Percentiles rank a stretch among this genome's conserved stretches.
Evolutionary conservation across 2,888 invertebrate genomes (phyloP).

Genomic region (Rhaphigaster nebulosa): DNA sequence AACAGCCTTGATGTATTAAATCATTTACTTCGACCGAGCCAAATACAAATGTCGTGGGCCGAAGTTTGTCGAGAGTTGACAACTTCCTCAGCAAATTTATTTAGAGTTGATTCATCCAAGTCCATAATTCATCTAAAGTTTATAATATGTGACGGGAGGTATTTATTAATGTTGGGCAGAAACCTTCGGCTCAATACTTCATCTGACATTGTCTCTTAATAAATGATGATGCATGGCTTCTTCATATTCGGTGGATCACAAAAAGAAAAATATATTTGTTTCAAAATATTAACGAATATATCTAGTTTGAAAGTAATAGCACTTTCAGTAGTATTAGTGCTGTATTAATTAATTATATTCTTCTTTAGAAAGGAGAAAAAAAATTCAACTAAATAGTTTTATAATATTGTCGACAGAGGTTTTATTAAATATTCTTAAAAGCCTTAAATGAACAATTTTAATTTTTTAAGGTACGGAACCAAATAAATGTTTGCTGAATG

Average conservation of each 20-base stretch:
- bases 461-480: too few relatives aligned
- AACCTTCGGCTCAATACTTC: not conserved
- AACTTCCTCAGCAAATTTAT: not conserved
- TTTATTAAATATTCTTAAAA: too few relatives aligned
- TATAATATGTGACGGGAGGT: not conserved
- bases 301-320: not conserved
- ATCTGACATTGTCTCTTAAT: not conserved
- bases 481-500: not conserved
- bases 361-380: too few relatives aligned
- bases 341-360: too few relatives aligned
- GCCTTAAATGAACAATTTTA: too few relatives aligned
- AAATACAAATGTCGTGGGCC: not conserved
- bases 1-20: not conserved
- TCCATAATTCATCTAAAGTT: slow-evolving; percentile 23
- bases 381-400: too few relatives aligned
- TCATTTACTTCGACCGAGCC: not conserved
- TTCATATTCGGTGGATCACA: not conserved
- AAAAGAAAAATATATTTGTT: not conserved
- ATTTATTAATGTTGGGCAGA: not conserved
- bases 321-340: not conserved
- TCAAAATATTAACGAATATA: not conserved
- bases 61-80: too few relatives aligned
- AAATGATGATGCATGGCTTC: not conserved
- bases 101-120: not conserved
- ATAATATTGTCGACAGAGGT: too few relatives aligned